Base-by-base conservation (phyloP, 1,140 invertebrate species). In the Panagrolaimus sp. region DNA sequence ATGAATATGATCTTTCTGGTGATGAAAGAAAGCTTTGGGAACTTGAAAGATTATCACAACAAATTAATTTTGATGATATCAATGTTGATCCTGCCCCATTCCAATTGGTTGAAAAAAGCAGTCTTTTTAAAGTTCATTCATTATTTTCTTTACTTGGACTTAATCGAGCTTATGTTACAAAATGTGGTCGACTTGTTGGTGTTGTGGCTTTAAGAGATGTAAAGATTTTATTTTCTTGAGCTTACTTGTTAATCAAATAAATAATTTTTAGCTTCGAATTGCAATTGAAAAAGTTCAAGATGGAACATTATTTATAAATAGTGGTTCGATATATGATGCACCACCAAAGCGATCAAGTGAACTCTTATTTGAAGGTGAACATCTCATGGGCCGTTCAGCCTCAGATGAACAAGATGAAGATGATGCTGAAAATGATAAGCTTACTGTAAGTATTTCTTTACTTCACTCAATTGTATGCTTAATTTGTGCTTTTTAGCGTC, bases 111-210 rank as follows among this genome's bases (percentile, higher is more conserved):
- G 93, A 95, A 81, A 89, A 91, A 76, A 96, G 94, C 1, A 95
- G 93, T 0, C 85, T 98, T 44, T 88, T 96, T 47, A 97, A 88
- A 86, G 93, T 96, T 1, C 94, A 98, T 85, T 96, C 94, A 15
- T 84, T 98, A 7, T 98, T 98, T 84, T 96, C 93, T 2, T 90
- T 97, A 87, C 97, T 98, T 58, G 93, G 93, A 21, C 90, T 98
- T 3, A 94, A 93, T 85, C 90, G 94, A 78, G 94, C 95, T 3
- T 98, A 97, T 84, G 95, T 98, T 0, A 98, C 95, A 8, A 91
- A 92, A 45, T 95, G 94, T 68, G 95, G 95, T 0, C 87, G 91
- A 76, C 87, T 98, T 0, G 90, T 97, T 38, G 95, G 95, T 1
- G 93, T 98, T 0, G 94, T 97, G 3, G 92, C 91, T 2, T 85